phyloP scores from a whole-genome alignment of 2,113 vertebrate species.

The Varanus komodoensis region DNA sequence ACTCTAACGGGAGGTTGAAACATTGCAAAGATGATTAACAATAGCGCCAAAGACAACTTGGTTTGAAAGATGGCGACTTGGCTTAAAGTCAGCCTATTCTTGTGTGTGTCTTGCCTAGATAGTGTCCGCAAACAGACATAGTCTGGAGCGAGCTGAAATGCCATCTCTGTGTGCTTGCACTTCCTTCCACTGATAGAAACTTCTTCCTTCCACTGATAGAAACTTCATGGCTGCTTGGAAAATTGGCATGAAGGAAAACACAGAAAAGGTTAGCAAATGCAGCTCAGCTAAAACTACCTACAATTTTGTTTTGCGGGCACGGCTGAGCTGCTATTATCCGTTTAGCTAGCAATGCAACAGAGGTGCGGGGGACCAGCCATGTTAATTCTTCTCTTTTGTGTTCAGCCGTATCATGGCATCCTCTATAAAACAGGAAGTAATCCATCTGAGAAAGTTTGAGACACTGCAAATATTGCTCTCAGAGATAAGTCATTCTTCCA shows the following conservation, averaged over 20 bases:
- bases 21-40: constrained; percentile 61
- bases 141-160: constrained; percentile 69
- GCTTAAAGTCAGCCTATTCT: constrained; percentile 66
- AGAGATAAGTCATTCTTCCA: constrained; percentile 53
- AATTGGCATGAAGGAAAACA: constrained; percentile 72
- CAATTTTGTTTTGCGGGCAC: not conserved
- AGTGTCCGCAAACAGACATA: constrained; percentile 59
- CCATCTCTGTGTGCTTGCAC: constrained; percentile 61
- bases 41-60: constrained; percentile 45
- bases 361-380: accelerated
- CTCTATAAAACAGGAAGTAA: constrained; percentile 45
- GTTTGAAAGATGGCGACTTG: constrained; percentile 68
- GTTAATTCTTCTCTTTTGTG: constrained; percentile 32
- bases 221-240: constrained; percentile 71
- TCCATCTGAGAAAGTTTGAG: constrained; percentile 29
- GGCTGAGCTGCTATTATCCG: not conserved
- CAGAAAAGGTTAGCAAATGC: constrained; percentile 50
- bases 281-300: constrained; percentile 49
- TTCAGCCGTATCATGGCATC: constrained; percentile 12
- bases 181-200: constrained; percentile 68
- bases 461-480: constrained; percentile 39
- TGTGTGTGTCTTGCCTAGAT: constrained; percentile 63
- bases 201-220: constrained; percentile 70
- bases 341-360: constrained; percentile 28
- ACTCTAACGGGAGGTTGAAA: constrained; percentile 43